Conservation (phyloP, 2,888 invertebrate species). For the Leptarthrus brevirostris region DNA sequence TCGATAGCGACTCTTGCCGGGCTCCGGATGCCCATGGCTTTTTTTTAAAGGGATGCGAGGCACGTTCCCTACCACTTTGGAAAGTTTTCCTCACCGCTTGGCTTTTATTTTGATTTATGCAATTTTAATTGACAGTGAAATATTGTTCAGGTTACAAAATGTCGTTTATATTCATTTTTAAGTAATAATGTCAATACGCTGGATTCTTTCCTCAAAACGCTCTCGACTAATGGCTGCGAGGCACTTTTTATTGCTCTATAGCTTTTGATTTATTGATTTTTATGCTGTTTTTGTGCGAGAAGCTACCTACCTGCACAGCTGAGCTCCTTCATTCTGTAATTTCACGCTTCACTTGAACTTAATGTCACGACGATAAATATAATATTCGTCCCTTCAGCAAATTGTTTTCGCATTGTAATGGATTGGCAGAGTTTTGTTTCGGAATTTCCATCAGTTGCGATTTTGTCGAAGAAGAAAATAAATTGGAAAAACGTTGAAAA, state of each 20-base stretch:
- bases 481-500: no score
- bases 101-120: conserved; percentile 53
- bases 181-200: conserved; percentile 51
- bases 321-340: conserved; percentile 22
- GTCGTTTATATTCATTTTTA: conserved; percentile 55
- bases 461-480: no score
- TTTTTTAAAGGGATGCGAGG: neutral
- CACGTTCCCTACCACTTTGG: conserved; percentile 1
- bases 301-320: conserved; percentile 30
- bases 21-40: neutral
- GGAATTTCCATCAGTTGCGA: neutral
- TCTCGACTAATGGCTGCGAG: conserved; percentile 4
- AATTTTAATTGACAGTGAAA: conserved; percentile 55
- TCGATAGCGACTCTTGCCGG: no score
- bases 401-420: conserved; percentile 31
- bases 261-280: conserved; percentile 45
- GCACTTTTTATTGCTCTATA: conserved; percentile 27
- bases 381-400: conserved; percentile 31
- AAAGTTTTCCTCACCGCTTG: conserved; percentile 22
- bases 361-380: conserved; percentile 37
- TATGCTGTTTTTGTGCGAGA: conserved; percentile 5
- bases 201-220: conserved; percentile 22
- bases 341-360: conserved; percentile 34
- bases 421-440: conserved; percentile 16
- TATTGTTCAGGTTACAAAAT: conserved; percentile 54